Conservation (phyloP, 2,113 vertebrate genomes). For the Prochilodus magdalenae region DNA sequence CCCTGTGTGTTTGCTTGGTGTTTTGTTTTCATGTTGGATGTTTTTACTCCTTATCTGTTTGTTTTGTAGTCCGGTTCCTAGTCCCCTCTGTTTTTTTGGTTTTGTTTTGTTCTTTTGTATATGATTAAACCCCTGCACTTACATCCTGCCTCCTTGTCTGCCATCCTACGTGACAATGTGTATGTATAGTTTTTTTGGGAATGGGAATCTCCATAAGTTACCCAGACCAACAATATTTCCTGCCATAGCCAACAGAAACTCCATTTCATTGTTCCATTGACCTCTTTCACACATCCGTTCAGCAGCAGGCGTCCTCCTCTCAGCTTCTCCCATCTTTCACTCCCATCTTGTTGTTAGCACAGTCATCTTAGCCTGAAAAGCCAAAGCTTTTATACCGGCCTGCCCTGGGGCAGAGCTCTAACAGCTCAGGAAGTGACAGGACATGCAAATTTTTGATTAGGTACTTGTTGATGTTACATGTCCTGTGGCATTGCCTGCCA, state of each 20-base stretch:
- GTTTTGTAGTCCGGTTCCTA: too few species aligned
- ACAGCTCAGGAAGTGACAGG: background rate
- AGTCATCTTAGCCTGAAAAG: background rate
- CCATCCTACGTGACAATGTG: too few species aligned
- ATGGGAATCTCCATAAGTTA: slow-evolving; percentile 39
- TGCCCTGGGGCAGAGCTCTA: background rate
- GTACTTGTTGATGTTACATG: background rate
- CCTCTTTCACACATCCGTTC: slow-evolving; percentile 28
- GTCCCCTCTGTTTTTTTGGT: too few species aligned
- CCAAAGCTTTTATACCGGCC: background rate
- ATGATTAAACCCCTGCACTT: too few species aligned
- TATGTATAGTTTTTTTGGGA: background rate
- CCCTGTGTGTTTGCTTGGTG: too few species aligned
- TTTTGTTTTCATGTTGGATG: too few species aligned
- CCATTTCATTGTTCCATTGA: slow-evolving; percentile 42
- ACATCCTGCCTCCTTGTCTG: too few species aligned
- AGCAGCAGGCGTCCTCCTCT: background rate
- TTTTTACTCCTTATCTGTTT: too few species aligned
- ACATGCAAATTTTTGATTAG: background rate
- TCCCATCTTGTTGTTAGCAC: background rate
- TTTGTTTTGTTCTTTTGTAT: too few species aligned
- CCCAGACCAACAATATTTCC: slow-evolving; percentile 36
- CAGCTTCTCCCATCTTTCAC: slow-evolving; percentile 11
- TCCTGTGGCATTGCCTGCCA: background rate
- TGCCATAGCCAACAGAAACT: slow-evolving; percentile 37